These are phyloP conservation scores for Chrysolina oricalcia DNA, from an alignment of 2,888 invertebrate species.

Conservation along the genomic window DNA sequence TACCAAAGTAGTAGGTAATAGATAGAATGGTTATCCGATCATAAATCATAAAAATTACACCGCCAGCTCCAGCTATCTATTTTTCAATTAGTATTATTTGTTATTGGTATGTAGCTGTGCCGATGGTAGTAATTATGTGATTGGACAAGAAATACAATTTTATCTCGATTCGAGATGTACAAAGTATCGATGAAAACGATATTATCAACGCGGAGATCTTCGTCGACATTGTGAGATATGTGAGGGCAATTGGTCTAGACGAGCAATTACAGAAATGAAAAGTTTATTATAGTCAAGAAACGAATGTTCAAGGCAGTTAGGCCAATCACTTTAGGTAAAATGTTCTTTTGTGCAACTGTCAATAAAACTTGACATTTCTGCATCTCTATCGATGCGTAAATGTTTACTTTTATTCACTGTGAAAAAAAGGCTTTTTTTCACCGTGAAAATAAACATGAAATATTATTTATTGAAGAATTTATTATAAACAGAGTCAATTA, in stretches of 20 bases:
- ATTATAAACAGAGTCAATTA: no score
- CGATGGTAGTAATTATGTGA: constrained; percentile 24
- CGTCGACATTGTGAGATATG: constrained; percentile 2
- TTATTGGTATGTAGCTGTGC: constrained; percentile 11
- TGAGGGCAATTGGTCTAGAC: not conserved
- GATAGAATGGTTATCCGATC: constrained; percentile 5
- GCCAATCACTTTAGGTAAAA: no score
- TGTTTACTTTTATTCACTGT: no score
- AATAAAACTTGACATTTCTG: no score
- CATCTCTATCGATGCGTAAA: no score
- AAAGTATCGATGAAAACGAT: not conserved
- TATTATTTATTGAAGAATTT: no score
- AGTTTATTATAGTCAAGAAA: not conserved
- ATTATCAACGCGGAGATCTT: not conserved
- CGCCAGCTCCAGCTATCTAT: constrained; percentile 14
- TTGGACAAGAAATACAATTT: constrained; percentile 9
- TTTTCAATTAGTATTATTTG: constrained; percentile 29
- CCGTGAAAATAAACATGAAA: no score
- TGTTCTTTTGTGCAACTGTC: no score
- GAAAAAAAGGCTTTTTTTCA: no score
- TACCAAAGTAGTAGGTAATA: constrained; percentile 16
- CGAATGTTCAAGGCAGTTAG: not conserved
- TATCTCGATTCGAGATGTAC: constrained; percentile 15
- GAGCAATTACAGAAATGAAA: not conserved
- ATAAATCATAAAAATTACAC: constrained; percentile 18